Evolutionary conservation across 2,888 invertebrate species (phyloP), one percentile per base, ranked within the genome.

Genomic region (Pseudolycoriella hygida): DNA sequence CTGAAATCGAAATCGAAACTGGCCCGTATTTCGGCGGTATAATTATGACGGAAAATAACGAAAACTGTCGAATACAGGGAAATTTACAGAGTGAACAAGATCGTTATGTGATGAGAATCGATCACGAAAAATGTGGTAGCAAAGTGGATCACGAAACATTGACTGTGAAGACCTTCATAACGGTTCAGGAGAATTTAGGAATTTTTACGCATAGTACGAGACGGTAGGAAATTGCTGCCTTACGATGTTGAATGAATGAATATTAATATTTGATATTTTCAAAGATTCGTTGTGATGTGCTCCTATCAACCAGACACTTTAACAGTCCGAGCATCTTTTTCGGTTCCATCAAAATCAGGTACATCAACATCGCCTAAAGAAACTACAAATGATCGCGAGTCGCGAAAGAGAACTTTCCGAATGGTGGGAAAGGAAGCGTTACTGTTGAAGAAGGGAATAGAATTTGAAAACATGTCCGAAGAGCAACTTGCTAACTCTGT

Each of bases 181-280:
- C 85, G 30, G 86, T 86, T 5, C 85, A 85, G 60, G 86, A 86
- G 60, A 85, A 83, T 62, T 64, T 83, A 47, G 82, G 83, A 3
- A 84, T 86, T 55, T 71, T 86, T 37, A 86, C 86, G 1, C 85
- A 86, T 60, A 82, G 82, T 56, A 83, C 83, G 1, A 64, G 83
- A 52, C 71, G 74, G 75, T 74, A 60, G 56, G 14, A 46, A 17
- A 44, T n/a, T 12, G 25, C 11, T 10, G 30, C 6, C 11, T 11
- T n/a, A n/a, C n/a, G n/a, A n/a, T n/a, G n/a, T n/a, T n/a, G n/a
- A n/a, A 45, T 15, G 40, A 14, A 6, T 37, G 10, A 43, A 19
- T 4, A 10, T 8, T 6, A 25, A 25, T 4, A 25, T 25, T 25
- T 8, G 8, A 25, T 4, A 25, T 25, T 25, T 25, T 25, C 25